Evolutionary conservation across 2,797 vertebrate genomes (phyloP), one percentile per base, ranked within the genome.

Genomic region (Muraenolepis orangiensis): DNA sequence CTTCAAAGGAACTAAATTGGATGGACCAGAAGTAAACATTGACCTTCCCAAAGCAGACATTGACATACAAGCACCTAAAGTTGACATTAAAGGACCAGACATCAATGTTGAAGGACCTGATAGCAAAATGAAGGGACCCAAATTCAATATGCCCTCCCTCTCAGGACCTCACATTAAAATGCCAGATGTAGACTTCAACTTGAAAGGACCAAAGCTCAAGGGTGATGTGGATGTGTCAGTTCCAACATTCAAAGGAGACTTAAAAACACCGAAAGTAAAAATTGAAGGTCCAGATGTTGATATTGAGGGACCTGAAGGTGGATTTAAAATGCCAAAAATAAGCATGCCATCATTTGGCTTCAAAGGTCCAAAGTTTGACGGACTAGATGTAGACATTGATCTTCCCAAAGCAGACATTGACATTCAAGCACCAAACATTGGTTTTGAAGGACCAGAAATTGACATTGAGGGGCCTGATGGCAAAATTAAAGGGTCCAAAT

Each of bases 1-100:
- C 87, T 87, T 1, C 78, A 87, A 80, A 61, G 69, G 70, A 26
- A 73, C 76, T 3, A 77, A 77, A 31, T 0, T 77, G 3, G 79
- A 80, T 23, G 69, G 16, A 30, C 70, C 79, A 26, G 76, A 80
- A 18, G 5, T 80, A 13, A 69, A 80, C 51, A 57, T 80, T 7
- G 73, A 76, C 18, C 38, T 68, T 13, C 71, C 74, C 5, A 70
- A 79, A 64, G 29, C 74, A 4, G 40, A 77, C 23, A 69, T 80
- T 11, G 70, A 74, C 6, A 64, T 75, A 1, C 77, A 77, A 13
- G 28, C 16, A 28, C 72, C 79, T 3, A 14, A 69, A 30, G 32
- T 80, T 0, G 26, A 72, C 12, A 42, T 73, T 8, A 29, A 75
- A 20, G 28, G 66, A 7, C 71, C 69, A 3, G 42, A 77, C n/a